Conservation (phyloP, 2,888 invertebrate species). For the Stenolophus ochropezus region DNA sequence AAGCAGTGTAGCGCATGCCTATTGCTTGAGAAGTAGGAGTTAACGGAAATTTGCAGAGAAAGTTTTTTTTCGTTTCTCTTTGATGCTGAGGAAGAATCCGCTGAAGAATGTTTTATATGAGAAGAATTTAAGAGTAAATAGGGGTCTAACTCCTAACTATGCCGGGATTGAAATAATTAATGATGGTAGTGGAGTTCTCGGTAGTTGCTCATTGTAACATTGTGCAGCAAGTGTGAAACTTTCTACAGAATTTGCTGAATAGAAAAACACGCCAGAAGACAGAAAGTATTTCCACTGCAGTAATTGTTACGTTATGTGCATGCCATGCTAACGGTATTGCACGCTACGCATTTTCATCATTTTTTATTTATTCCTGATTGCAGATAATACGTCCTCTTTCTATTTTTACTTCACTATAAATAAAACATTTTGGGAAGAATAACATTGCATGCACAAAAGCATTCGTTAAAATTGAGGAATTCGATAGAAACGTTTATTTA, state of each 20-base stretch:
- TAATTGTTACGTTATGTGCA: slow-evolving; percentile 28
- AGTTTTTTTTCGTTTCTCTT: too few relatives aligned
- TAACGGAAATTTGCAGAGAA: too few relatives aligned
- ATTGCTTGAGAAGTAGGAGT: too few relatives aligned
- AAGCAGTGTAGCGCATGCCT: too few relatives aligned
- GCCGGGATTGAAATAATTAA: neutral
- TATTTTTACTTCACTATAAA: neutral
- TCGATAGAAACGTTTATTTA: neutral
- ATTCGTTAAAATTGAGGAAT: neutral
- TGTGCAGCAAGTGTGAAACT: slow-evolving; percentile 22
- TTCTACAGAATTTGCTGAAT: slow-evolving; percentile 41
- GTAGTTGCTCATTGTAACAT: neutral
- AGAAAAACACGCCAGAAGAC: slow-evolving; percentile 3
- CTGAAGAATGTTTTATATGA: neutral
- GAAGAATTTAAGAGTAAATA: neutral
- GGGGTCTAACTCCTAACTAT: neutral
- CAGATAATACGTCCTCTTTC: neutral
- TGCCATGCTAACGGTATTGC: slow-evolving; percentile 1
- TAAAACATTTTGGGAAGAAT: neutral
- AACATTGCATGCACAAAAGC: neutral
- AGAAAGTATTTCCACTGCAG: slow-evolving; percentile 6
- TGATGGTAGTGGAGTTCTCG: neutral
- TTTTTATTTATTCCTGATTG: slow-evolving; percentile 16
- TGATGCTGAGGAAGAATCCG: neutral
- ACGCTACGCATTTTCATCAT: slow-evolving; percentile 27